phyloP scores from a whole-genome alignment of 2,113 vertebrate species.

The Aspiorhynchus laticeps region DNA sequence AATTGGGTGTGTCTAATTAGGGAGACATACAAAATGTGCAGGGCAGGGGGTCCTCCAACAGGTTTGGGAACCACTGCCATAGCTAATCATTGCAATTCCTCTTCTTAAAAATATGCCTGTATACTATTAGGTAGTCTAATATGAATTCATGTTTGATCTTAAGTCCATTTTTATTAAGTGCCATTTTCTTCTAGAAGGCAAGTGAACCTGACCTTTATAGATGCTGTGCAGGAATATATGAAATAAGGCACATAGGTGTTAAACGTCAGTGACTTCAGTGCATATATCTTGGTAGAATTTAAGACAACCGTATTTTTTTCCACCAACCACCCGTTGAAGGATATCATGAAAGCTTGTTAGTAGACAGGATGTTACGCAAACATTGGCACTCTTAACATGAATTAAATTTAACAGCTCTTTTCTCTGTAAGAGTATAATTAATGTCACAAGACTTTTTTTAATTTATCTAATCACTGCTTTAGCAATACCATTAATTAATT shows the following conservation, averaged over 20 bases:
- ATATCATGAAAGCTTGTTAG: conserved; percentile 4
- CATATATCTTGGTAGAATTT: background rate
- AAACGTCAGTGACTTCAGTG: no score
- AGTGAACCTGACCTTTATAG: background rate
- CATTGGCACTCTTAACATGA: background rate
- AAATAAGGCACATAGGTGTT: background rate
- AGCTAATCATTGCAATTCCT: no score
- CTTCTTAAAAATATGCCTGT: no score
- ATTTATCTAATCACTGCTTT: background rate
- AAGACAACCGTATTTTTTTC: background rate
- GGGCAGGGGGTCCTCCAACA: no score
- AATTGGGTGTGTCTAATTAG: no score
- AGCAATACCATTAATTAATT: background rate
- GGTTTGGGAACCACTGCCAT: no score
- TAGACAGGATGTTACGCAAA: background rate
- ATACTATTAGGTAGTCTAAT: background rate
- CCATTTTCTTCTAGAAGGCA: no score
- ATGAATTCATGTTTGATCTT: background rate
- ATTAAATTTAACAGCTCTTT: background rate
- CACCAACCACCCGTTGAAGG: background rate
- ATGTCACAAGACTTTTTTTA: background rate
- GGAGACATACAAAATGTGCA: no score
- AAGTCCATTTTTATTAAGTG: background rate
- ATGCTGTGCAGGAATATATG: background rate
- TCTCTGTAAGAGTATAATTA: background rate